These are phyloP conservation scores for Baryphthengus martii DNA, from an alignment of 2,113 vertebrate species.

Conservation along the genomic window DNA sequence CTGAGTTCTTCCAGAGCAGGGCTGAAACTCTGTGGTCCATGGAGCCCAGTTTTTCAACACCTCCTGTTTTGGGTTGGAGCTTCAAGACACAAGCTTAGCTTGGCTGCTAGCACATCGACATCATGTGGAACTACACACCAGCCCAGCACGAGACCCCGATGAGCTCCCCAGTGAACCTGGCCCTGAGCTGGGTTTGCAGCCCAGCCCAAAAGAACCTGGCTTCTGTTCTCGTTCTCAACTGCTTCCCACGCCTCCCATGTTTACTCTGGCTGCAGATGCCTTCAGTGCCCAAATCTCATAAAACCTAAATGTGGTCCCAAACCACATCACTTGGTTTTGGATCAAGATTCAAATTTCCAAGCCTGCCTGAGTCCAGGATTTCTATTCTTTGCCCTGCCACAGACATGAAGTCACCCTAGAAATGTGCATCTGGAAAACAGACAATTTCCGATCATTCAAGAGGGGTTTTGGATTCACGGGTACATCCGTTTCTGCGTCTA, in stretches of 20 bases:
- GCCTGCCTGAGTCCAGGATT: not conserved
- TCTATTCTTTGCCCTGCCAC: not conserved
- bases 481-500: not conserved
- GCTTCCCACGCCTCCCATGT: not conserved
- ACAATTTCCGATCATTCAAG: not conserved
- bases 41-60: not conserved
- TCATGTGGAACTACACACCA: not conserved
- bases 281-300: not conserved
- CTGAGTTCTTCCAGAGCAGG: not conserved
- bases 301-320: not conserved
- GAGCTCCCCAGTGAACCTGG: not conserved
- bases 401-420: not conserved
- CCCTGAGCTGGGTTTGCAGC: not conserved
- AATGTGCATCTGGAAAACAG: not conserved
- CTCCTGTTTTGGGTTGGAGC: not conserved
- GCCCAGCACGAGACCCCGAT: accelerated
- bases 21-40: accelerated
- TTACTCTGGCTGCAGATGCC: not conserved
- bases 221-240: not conserved
- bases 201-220: not conserved
- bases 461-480: not conserved
- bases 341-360: not conserved
- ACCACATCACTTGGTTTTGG: not conserved
- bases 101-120: not conserved
- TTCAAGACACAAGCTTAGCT: not conserved